Conservation (phyloP, 1,140 invertebrate species). For the Leucophenga varia region DNA sequence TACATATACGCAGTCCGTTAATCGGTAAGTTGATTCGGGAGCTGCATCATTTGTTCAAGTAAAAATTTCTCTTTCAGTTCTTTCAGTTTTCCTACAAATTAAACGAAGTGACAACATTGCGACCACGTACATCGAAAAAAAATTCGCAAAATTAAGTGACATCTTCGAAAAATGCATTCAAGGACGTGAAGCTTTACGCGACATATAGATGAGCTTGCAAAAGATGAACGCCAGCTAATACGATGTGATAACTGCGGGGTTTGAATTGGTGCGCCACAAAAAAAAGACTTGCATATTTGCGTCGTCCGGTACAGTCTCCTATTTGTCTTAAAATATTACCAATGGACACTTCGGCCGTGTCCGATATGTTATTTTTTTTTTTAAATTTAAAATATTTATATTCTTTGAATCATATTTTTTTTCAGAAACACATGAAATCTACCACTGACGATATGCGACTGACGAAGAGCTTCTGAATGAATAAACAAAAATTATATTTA, state of each 20-base stretch:
- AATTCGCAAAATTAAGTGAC: conserved; percentile 48
- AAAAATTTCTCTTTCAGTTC: neutral
- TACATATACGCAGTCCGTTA: no score
- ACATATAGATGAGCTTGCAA: conserved; percentile 41
- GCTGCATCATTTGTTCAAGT: no score
- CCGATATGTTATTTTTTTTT: no score
- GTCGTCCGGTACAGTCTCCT: conserved; percentile 33
- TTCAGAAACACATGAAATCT: conserved; percentile 49
- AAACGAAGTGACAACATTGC: conserved; percentile 40
- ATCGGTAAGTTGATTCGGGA: no score
- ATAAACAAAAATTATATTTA: no score
- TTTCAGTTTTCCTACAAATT: conserved; percentile 35
- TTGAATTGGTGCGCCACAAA: conserved; percentile 34
- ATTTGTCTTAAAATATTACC: conserved; percentile 42
- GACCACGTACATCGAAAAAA: conserved; percentile 34
- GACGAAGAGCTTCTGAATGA: no score
- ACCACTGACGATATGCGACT: conserved; percentile 47
- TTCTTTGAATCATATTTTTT: no score
- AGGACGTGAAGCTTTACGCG: conserved; percentile 30
- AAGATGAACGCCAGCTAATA: conserved; percentile 18
- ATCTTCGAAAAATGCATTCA: conserved; percentile 44
- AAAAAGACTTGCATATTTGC: conserved; percentile 47
- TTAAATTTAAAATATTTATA: no score
- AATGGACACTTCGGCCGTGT: no score
- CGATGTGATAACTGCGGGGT: conserved; percentile 42